These are phyloP conservation scores for Neodontobutis hainanensis DNA, from an alignment of 2,113 vertebrate genomes.

Conservation along the genomic window DNA sequence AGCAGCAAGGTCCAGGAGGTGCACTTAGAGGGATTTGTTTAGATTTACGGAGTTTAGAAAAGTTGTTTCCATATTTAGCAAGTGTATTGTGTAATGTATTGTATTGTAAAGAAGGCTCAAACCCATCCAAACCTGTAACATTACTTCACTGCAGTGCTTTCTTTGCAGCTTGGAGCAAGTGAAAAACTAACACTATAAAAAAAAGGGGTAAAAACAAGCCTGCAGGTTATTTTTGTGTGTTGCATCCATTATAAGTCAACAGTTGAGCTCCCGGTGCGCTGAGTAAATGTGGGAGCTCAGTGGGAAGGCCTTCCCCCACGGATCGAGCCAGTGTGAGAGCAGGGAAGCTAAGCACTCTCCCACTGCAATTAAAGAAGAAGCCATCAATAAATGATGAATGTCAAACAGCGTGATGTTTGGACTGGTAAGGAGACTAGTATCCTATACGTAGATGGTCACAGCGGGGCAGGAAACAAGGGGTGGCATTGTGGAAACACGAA, in stretches of 20 bases:
- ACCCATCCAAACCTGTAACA: no score
- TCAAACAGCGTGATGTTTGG: constrained; percentile 76
- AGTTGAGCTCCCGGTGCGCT: constrained; percentile 55
- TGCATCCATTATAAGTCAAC: constrained; percentile 67
- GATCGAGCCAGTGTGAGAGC: constrained; percentile 60
- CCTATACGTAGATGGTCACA: constrained; percentile 53
- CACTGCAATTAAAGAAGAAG: constrained; percentile 74
- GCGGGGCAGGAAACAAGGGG: constrained; percentile 49
- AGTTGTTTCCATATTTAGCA: background rate
- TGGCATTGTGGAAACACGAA: constrained; percentile 29
- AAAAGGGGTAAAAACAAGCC: constrained; percentile 17
- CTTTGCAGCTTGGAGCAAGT: constrained; percentile 15
- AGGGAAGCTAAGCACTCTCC: constrained; percentile 58
- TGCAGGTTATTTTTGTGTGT: constrained; percentile 57
- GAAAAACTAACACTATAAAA: constrained; percentile 25
- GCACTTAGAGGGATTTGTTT: constrained; percentile 47
- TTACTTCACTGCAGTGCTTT: background rate
- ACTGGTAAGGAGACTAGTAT: constrained; percentile 60
- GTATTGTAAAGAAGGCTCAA: no score
- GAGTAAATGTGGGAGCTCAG: constrained; percentile 57
- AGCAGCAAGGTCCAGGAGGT: constrained; percentile 14
- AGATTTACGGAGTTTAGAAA: constrained; percentile 15
- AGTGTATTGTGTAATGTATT: background rate
- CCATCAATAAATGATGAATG: constrained; percentile 84
- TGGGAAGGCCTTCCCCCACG: constrained; percentile 45